Conservation (phyloP, 2,113 vertebrate genomes). For the Paraplagusia blochii region DNA sequence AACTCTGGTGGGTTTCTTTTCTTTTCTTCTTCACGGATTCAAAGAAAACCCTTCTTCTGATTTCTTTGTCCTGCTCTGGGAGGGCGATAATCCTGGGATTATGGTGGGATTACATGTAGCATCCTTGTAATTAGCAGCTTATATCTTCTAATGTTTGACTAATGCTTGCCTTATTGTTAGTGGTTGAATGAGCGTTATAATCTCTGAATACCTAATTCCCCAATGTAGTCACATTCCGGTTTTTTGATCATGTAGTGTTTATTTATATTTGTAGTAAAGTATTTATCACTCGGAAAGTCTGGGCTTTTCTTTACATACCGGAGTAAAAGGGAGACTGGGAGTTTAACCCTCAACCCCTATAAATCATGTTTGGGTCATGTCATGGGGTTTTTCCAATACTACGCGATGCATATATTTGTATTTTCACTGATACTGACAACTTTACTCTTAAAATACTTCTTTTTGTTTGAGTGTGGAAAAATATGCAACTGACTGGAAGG, state of each 20-base stretch:
- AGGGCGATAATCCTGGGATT: neutral
- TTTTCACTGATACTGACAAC: too few species aligned
- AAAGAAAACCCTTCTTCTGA: conserved; percentile 12
- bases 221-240: conserved; percentile 62
- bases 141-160: conserved; percentile 36
- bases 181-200: conserved; percentile 27
- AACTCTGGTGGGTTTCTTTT: conserved; percentile 28
- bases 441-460: too few species aligned
- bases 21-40: conserved; percentile 2
- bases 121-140: conserved; percentile 49
- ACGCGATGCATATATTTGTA: too few species aligned
- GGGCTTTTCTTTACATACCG: too few species aligned
- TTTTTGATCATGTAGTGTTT: conserved; percentile 56
- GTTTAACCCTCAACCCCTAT: too few species aligned
- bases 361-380: too few species aligned
- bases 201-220: conserved; percentile 28
- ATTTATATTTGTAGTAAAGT: conserved; percentile 65
- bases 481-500: too few species aligned
- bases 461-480: too few species aligned
- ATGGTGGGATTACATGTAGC: conserved; percentile 30
- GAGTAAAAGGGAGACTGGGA: too few species aligned
- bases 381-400: too few species aligned
- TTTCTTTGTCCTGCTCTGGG: conserved; percentile 8
- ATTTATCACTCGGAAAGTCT: conserved; percentile 39
- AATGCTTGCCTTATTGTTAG: conserved; percentile 61